phyloP scores from a whole-genome alignment of 2,888 invertebrate genomes.

The Thereva nobilitata region DNA sequence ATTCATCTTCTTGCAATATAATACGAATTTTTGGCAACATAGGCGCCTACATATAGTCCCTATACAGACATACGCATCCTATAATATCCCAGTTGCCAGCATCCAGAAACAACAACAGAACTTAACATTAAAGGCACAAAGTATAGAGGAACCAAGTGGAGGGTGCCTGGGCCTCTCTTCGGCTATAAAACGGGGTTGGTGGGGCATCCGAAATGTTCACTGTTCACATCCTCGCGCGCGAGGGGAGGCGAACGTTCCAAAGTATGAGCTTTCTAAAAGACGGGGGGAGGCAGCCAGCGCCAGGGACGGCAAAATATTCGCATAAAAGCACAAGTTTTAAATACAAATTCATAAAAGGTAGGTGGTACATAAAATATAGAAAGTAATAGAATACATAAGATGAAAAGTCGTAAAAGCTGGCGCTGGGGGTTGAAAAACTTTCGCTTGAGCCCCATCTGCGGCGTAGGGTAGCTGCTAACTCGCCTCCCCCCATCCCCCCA shows the following conservation, averaged over 20 bases:
- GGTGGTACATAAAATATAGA: constrained; percentile 43
- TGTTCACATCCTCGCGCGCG: constrained; percentile 6
- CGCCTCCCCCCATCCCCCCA: constrained; percentile 26
- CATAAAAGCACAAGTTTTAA: constrained; percentile 43
- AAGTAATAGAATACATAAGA: constrained; percentile 44
- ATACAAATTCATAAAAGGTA: constrained; percentile 44
- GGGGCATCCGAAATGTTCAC: constrained; percentile 14
- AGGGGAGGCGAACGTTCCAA: constrained; percentile 11
- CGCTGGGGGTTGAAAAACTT: constrained; percentile 43
- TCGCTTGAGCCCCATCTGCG: constrained; percentile 34
- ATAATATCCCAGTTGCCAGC: background rate
- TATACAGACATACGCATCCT: constrained; percentile 30
- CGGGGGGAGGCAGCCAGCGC: background rate
- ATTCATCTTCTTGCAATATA: constrained; percentile 38
- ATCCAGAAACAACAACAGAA: constrained; percentile 39
- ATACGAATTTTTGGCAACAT: constrained; percentile 26
- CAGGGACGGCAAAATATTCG: constrained; percentile 36
- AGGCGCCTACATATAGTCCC: constrained; percentile 10
- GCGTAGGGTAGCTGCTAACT: background rate
- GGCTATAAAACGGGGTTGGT: constrained; percentile 37
- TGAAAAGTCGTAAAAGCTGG: constrained; percentile 45
- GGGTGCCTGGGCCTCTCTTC: constrained; percentile 34
- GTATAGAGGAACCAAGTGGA: constrained; percentile 33
- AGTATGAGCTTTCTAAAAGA: constrained; percentile 2
- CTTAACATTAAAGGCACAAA: constrained; percentile 38